Evolutionary conservation across 2,888 invertebrate species (phyloP).

Genomic region (Melikaiella ostensackeni): DNA sequence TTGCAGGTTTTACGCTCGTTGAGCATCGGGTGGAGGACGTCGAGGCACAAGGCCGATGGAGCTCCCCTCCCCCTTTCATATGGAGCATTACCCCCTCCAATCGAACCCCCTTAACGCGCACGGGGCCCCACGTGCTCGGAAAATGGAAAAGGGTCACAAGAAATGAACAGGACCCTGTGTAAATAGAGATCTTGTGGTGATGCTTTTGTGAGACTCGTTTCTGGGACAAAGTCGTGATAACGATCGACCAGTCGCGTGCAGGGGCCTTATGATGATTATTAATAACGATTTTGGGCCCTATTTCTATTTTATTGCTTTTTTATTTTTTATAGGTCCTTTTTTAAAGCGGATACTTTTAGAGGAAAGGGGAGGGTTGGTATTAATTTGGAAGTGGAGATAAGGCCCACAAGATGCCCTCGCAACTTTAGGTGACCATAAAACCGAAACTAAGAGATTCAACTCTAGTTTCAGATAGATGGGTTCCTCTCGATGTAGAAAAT

Average conservation of each 20-base stretch:
- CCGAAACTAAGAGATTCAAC: too few species aligned
- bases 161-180: neutral
- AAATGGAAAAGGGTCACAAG: slow-evolving; percentile 41
- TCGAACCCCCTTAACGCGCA: slow-evolving; percentile 42
- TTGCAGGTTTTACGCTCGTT: slow-evolving; percentile 37
- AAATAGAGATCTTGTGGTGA: slow-evolving; percentile 33
- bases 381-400: too few species aligned
- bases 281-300: slow-evolving; percentile 12
- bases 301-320: slow-evolving; percentile 6
- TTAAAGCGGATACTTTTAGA: too few species aligned
- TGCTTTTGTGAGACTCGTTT: neutral
- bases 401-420: too few species aligned
- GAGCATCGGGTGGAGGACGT: slow-evolving; percentile 30
- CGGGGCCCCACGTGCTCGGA: slow-evolving; percentile 54
- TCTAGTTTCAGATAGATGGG: too few species aligned
- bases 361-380: too few species aligned
- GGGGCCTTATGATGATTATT: slow-evolving; percentile 46
- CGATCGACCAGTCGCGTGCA: slow-evolving; percentile 42
- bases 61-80: slow-evolving; percentile 22
- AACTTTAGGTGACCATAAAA: too few species aligned
- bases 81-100: neutral
- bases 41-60: slow-evolving; percentile 26
- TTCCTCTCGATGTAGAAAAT: too few species aligned
- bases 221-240: slow-evolving; percentile 6
- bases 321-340: neutral